These are phyloP conservation scores for Pygocentrus nattereri DNA, from an alignment of 2,797 vertebrate genomes.

Conservation along the genomic window DNA sequence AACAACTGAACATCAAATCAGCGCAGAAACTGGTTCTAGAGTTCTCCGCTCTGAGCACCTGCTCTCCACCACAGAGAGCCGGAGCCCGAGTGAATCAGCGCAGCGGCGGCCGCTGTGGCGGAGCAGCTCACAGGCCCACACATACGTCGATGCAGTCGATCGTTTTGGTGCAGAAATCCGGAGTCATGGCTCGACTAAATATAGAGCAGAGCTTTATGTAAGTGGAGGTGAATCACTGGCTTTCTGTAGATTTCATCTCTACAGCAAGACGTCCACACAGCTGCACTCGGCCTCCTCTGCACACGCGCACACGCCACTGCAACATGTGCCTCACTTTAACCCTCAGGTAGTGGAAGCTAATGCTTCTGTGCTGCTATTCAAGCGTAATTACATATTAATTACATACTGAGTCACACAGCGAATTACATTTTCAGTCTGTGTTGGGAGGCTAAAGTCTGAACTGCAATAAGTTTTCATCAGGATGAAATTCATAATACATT, in stretches of 20 bases:
- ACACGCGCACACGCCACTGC: neutral
- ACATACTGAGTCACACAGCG: no score
- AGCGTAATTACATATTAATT: neutral
- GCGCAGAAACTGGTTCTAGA: neutral
- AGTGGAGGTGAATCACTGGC: conserved; percentile 82
- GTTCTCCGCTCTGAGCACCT: neutral
- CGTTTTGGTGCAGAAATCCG: conserved; percentile 79
- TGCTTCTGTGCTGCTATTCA: neutral
- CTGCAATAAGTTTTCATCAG: no score
- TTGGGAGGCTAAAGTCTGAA: no score
- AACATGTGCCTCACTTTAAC: neutral
- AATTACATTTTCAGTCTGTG: no score
- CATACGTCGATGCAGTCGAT: conserved; percentile 63
- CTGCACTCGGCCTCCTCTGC: conserved; percentile 3
- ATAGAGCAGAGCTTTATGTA: conserved; percentile 84
- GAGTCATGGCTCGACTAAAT: conserved; percentile 83
- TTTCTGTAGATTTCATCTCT: conserved; percentile 72
- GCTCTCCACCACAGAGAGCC: neutral
- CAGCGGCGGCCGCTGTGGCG: neutral
- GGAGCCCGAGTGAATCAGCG: neutral
- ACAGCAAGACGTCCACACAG: conserved; percentile 12
- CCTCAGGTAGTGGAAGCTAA: neutral
- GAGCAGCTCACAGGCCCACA: conserved; percentile 14
- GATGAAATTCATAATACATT: no score
- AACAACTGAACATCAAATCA: neutral